Evolutionary conservation across 2,113 vertebrate genomes (phyloP).

Genomic region (Ictalurus punctatus): DNA sequence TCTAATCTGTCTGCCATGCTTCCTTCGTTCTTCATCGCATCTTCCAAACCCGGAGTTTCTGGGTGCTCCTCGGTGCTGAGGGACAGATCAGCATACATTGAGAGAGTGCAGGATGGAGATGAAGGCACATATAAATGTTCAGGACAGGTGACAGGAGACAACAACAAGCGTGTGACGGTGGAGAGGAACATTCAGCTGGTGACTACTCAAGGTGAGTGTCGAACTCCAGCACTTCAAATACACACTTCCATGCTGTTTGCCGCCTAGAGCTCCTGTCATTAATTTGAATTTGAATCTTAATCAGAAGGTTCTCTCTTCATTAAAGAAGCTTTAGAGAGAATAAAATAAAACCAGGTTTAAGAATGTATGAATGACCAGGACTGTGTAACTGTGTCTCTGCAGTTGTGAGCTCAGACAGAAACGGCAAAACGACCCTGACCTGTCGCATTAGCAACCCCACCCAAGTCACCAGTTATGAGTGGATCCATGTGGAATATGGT

Average conservation of each 20-base stretch:
- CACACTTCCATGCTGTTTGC: background rate
- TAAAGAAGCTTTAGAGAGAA: background rate
- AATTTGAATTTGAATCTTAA: background rate
- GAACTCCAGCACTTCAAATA: background rate
- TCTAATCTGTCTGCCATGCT: background rate
- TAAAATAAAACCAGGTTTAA: background rate
- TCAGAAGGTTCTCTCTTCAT: background rate
- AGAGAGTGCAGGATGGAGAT: constrained; percentile 59
- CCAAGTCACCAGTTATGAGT: constrained; percentile 64
- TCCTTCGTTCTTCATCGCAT: constrained; percentile 36
- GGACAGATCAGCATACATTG: constrained; percentile 59
- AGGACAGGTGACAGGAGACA: constrained; percentile 31
- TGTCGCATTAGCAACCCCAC: constrained; percentile 64
- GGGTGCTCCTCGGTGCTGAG: background rate
- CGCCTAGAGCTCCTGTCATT: background rate
- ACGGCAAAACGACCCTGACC: constrained; percentile 53
- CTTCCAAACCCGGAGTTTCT: background rate
- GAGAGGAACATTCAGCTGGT: constrained; percentile 64
- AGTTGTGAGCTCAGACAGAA: constrained; percentile 59
- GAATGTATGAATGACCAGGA: background rate
- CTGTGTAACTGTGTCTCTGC: constrained; percentile 8
- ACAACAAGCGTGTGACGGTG: constrained; percentile 15
- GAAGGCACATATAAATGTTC: constrained; percentile 69
- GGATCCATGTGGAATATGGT: constrained; percentile 61
- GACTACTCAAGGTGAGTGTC: constrained; percentile 63